Evolutionary conservation across 2,888 invertebrate species (phyloP).

Genomic region (Zhengitettix transpicula): DNA sequence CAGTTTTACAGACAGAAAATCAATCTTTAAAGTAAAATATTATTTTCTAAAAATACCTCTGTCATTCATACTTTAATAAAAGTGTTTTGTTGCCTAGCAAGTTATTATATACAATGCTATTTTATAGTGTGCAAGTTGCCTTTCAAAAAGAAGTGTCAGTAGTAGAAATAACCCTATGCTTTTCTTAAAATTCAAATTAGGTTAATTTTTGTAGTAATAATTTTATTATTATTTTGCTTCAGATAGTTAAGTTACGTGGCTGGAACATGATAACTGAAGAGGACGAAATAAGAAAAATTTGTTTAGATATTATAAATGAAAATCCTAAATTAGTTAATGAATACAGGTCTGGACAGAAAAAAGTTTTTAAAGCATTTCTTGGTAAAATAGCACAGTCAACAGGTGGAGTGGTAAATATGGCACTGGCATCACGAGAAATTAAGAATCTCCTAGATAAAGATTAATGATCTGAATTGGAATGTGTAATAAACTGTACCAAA

Average conservation of each 20-base stretch:
- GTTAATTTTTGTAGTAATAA: too few relatives aligned
- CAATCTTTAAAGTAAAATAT: too few relatives aligned
- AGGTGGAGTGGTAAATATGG: slow-evolving; percentile 50
- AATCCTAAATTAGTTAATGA: slow-evolving; percentile 48
- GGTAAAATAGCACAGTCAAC: slow-evolving; percentile 41
- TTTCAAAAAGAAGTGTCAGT: too few relatives aligned
- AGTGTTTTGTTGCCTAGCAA: too few relatives aligned
- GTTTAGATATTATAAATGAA: slow-evolving; percentile 39
- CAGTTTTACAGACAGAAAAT: too few relatives aligned
- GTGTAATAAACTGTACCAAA: too few relatives aligned
- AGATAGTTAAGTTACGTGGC: slow-evolving; percentile 23
- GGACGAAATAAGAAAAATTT: slow-evolving; percentile 38
- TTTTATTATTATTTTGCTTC: slow-evolving; percentile 14
- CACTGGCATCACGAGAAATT: slow-evolving; percentile 38
- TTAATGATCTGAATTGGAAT: not conserved
- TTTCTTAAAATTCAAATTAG: too few relatives aligned
- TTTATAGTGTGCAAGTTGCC: too few relatives aligned
- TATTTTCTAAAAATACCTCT: too few relatives aligned
- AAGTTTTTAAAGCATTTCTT: slow-evolving; percentile 47
- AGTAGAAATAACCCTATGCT: too few relatives aligned
- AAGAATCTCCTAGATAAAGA: slow-evolving; percentile 39
- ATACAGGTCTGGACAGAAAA: slow-evolving; percentile 51
- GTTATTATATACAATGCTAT: too few relatives aligned
- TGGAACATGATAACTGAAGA: slow-evolving; percentile 47
- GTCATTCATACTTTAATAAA: too few relatives aligned